Evolutionary conservation across 2,113 vertebrate genomes (phyloP), one percentile per base, ranked within the genome.

Genomic region (Ia io): DNA sequence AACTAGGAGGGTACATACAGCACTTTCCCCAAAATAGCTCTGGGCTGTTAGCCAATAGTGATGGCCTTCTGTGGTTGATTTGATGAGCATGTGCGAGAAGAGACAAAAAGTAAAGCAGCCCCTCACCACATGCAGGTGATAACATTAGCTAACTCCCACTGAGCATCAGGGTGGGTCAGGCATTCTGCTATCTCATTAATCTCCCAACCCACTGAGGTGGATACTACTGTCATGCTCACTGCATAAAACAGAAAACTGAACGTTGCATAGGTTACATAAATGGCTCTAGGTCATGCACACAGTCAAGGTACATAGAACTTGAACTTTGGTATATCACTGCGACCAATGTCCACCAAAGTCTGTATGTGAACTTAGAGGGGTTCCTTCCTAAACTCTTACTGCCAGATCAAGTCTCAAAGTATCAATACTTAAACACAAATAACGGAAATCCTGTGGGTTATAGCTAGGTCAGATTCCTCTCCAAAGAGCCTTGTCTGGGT

Each of bases 51-150:
- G n/a, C 10, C 80, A 65, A 30, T 49, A 51, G 1, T 37, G 14
- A 56, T 35, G n/a, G 18, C 10, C 44, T 61, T 61, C 61, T 77
- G 59, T 73, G 12, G 47, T 53, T 14, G 16, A 9, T 42, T 9
- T 70, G 12, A 56, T 32, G 71, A 90, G 18, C 1, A 6, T 4
- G 12, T 71, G 6, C 9, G 14, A 78, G 61, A 63, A 11, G 20
- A 77, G 18, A 44, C 9, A 86, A 74, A 84, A 84, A 79, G 10
- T 10, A 89, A 89, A 47, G 16, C 70, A 42, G 35, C 20, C 17
- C 30, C 6, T 42, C 32, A 18, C 56, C 4, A 56, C 12, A 25
- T 1, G 40, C 0, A 44, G 6, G 28, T 0, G 4, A 0, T n/a
- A 6, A 69, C 0, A 42, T 9, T 30, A 56, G 28, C 9, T 51